Evolutionary conservation across 2,888 invertebrate species (phyloP).

Genomic region (Blastobasis lacticolella): DNA sequence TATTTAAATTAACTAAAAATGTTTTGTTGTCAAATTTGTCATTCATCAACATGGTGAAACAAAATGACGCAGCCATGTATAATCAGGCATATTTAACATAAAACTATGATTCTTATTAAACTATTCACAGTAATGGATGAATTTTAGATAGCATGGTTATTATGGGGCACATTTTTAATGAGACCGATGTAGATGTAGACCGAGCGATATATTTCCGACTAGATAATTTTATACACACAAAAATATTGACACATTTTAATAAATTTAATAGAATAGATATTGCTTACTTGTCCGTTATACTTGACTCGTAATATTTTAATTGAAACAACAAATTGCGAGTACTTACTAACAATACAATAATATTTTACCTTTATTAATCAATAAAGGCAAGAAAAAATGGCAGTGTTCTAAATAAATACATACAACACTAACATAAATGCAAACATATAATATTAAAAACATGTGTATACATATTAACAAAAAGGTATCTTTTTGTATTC

Average conservation of each 20-base stretch:
- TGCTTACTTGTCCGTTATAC: no score
- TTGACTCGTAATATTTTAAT: no score
- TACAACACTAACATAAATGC: constrained; percentile 8
- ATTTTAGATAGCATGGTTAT: no score
- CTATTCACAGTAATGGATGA: no score
- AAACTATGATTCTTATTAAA: no score
- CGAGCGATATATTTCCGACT: constrained; percentile 12
- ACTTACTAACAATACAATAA: neutral
- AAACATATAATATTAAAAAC: constrained; percentile 6
- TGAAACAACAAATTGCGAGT: no score
- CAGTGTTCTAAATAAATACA: constrained; percentile 7
- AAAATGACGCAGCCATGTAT: no score
- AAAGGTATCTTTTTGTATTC: neutral
- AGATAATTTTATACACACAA: constrained; percentile 2
- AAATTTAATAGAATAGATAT: neutral
- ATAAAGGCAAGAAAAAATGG: constrained; percentile 9
- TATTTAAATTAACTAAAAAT: no score
- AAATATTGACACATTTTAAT: neutral
- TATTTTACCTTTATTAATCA: neutral
- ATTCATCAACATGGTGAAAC: no score
- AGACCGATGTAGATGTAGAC: constrained; percentile 1
- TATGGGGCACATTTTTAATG: no score
- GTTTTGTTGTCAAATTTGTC: no score
- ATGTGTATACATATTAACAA: constrained; percentile 2
- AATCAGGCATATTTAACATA: no score